phyloP scores from a whole-genome alignment of 2,113 vertebrate species.

The Andinoacara biseriatus region DNA sequence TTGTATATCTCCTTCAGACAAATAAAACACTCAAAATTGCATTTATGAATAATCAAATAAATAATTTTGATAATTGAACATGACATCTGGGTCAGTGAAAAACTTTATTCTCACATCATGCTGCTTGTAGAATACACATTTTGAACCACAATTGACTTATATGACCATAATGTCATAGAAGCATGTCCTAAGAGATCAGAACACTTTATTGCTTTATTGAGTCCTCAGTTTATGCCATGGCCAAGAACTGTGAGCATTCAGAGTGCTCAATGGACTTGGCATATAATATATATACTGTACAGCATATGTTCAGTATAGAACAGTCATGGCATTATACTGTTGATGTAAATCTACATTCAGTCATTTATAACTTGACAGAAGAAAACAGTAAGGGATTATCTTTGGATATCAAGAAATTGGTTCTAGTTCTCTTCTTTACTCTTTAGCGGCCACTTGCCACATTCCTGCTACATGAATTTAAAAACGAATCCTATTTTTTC shows the following conservation, averaged over 20 bases:
- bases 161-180: background rate
- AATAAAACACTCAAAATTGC: background rate
- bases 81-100: background rate
- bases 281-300: background rate
- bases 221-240: background rate
- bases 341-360: background rate
- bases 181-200: background rate
- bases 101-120: background rate
- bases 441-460: background rate
- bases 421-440: background rate
- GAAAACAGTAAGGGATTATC: background rate
- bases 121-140: too few species aligned
- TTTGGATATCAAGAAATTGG: background rate
- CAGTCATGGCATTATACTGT: background rate
- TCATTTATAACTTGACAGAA: background rate
- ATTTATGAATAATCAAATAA: background rate
- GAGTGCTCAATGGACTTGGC: too few species aligned
- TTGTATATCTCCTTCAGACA: background rate
- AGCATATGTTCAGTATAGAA: background rate
- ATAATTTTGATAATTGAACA: background rate
- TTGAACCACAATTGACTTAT: background rate
- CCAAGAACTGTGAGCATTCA: background rate
- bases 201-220: background rate
- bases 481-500: background rate
- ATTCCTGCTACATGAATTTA: background rate